Evolutionary conservation across 2,888 invertebrate species (phyloP), one percentile per base, ranked within the genome.

Genomic region (Cheilosia variabilis): DNA sequence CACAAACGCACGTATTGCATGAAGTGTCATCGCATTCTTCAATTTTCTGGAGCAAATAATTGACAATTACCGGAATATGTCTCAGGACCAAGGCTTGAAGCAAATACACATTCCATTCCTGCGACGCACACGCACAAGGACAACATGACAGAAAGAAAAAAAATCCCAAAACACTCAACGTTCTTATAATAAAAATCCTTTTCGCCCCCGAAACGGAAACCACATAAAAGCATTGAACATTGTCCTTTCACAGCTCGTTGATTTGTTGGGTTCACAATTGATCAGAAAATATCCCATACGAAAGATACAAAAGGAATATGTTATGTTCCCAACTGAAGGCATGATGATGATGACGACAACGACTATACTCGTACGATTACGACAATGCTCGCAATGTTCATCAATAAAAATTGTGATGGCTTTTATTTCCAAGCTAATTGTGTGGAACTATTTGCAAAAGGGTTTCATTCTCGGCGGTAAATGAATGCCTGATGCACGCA

Each of bases 161-260:
- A 62, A 43, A 52, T 31, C 57, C 57, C 45, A 79, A 79, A 79
- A 57, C 84, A 69, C 75, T 17, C 55, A 75, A 55, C 75, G 58
- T 19, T 69, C 47, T 37, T 34, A n/a, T 71, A 60, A 79, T 60
- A 84, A 79, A 79, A 84, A 84, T 79, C 79, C 79, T 60, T 75
- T 75, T 75, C 47, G 37, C 24, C 71, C 73, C 78, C 52, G 13
- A 69, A 75, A 60, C 80, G 84, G 84, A 84, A 80, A 76, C 80
- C 84, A 62, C 84, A 84, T 84, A 80, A 84, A 84, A 84, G 84
- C 84, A 75, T 80, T 71, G 80, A 84, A 71, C 84, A 80, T 84
- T 84, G 80, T 84, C 84, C 80, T 84, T 84, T 84, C 80, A 84
- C 84, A 84, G 84, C 71, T 84, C 84, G 84, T 84, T 80, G 75